A percentile compares a stretch with the other conserved stretches of the same genome.
Conservation (phyloP, 2,113 vertebrate genomes). For the Phycodurus eques region DNA sequence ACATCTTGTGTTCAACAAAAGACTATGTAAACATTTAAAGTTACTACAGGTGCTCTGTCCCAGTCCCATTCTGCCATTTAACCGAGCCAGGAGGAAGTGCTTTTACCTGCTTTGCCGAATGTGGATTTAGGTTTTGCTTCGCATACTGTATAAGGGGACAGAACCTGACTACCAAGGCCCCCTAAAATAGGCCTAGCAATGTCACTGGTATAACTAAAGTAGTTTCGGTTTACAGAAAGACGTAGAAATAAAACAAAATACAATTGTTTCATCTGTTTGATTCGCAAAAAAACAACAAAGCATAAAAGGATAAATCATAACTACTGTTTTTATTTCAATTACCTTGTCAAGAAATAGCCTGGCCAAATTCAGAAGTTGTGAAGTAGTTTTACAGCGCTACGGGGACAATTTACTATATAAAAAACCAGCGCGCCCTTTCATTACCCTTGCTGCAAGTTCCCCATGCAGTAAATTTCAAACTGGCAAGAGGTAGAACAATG, state of each 20-base stretch:
- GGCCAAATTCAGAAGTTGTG: neutral
- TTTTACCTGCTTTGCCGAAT: no score
- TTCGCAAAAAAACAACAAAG: neutral
- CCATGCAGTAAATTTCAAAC: slow-evolving; percentile 32
- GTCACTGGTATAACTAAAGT: neutral
- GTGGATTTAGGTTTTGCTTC: no score
- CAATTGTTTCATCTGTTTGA: neutral
- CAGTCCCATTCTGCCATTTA: no score
- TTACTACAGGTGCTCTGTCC: no score
- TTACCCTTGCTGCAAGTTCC: slow-evolving; percentile 22
- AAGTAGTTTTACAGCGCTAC: neutral
- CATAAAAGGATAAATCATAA: neutral
- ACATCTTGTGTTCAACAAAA: no score
- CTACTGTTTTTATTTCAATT: neutral
- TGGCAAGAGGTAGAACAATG: slow-evolving; percentile 44
- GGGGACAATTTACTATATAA: neutral
- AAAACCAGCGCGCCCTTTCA: slow-evolving; percentile 22
- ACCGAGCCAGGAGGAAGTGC: no score
- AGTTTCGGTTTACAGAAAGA: neutral
- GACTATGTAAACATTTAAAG: no score
- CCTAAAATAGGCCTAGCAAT: no score
- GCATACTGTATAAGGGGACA: no score
- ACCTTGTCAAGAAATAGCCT: neutral
- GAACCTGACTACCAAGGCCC: no score
- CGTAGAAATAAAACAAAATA: neutral